Conservation (phyloP, 2,797 vertebrate genomes). For the Cyprinodon diabolis region DNA sequence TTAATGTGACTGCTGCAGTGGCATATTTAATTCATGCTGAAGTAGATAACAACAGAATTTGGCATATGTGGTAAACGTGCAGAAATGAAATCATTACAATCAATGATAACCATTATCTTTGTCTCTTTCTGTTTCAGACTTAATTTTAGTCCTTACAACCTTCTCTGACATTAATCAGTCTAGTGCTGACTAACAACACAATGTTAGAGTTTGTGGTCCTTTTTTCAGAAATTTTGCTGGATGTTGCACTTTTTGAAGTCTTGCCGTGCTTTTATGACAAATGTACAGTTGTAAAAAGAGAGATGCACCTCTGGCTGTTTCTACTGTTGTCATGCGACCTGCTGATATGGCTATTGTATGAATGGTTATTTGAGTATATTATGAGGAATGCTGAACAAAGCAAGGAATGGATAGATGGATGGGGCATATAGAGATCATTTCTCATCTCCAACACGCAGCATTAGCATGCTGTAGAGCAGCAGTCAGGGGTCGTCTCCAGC, state of each 20-base stretch:
- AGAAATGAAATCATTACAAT: neutral
- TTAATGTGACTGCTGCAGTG: neutral
- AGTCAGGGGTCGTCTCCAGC: slow-evolving; percentile 74
- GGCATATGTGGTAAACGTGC: neutral
- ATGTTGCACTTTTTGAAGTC: neutral
- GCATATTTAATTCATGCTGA: neutral
- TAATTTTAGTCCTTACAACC: neutral
- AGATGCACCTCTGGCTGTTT: neutral
- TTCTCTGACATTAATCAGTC: neutral
- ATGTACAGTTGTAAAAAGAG: neutral
- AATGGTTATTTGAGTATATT: neutral
- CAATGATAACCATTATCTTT: neutral
- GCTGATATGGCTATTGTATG: neutral
- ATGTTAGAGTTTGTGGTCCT: neutral
- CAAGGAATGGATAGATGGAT: slow-evolving; percentile 1
- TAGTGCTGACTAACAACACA: neutral
- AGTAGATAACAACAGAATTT: neutral
- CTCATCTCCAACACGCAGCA: slow-evolving; percentile 22
- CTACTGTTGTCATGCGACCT: too few species aligned
- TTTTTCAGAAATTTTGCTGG: neutral
- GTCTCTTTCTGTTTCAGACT: too few species aligned
- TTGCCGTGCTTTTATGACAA: neutral
- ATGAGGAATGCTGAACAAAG: neutral
- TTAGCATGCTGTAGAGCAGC: slow-evolving; percentile 43
- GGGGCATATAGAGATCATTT: slow-evolving; percentile 28